Percentiles rank a stretch among this genome's conserved stretches.
Evolutionary conservation across 2,888 invertebrate species (phyloP).

Genomic region (Melangyna quadrimaculata): DNA sequence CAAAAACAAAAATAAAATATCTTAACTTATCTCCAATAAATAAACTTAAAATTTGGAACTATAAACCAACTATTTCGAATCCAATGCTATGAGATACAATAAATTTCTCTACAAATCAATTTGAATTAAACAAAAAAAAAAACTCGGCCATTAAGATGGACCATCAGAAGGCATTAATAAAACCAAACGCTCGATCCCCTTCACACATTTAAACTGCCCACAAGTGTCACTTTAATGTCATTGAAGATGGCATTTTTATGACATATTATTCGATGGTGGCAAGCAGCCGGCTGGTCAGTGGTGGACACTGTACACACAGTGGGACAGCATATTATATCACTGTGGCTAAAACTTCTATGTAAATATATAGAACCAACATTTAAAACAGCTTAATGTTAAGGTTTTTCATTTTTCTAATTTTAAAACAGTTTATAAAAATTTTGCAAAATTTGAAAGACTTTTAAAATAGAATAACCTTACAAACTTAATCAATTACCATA

Average conservation of each 20-base stretch:
- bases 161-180: slow-evolving; percentile 28
- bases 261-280: slow-evolving; percentile 48
- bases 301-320: background rate
- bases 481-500: too few species aligned
- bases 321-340: background rate
- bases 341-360: too few species aligned
- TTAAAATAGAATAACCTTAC: too few species aligned
- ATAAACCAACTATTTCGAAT: background rate
- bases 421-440: too few species aligned
- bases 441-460: too few species aligned
- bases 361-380: too few species aligned
- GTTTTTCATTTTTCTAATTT: too few species aligned
- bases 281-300: slow-evolving; percentile 11
- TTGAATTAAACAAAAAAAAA: slow-evolving; percentile 18
- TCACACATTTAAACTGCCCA: slow-evolving; percentile 57
- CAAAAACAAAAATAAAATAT: too few species aligned
- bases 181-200: slow-evolving; percentile 62
- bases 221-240: slow-evolving; percentile 71
- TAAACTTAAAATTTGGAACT: background rate
- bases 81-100: background rate
- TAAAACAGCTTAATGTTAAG: too few species aligned
- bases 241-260: slow-evolving; percentile 59
- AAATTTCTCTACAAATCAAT: slow-evolving; percentile 50
- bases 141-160: slow-evolving; percentile 32
- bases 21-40: background rate